phyloP scores from a whole-genome alignment of 2,888 invertebrate genomes.

The Reticulitermes lucifugus region DNA sequence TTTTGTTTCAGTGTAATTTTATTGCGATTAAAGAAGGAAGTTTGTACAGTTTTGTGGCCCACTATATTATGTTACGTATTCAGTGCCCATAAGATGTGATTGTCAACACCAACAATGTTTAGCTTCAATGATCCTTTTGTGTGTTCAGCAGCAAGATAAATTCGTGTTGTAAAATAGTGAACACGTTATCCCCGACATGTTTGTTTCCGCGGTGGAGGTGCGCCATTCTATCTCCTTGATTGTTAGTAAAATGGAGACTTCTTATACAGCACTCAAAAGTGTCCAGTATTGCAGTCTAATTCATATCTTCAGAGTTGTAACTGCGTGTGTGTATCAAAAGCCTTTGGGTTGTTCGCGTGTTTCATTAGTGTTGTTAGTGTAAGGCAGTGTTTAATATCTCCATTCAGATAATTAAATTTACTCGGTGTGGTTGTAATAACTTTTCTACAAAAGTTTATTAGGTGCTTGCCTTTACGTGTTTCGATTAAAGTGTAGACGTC shows the following conservation, averaged over 20 bases:
- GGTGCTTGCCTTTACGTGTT: background rate
- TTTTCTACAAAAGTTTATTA: background rate
- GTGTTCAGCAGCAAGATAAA: too few relatives aligned
- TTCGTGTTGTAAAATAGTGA: too few relatives aligned
- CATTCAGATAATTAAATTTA: background rate
- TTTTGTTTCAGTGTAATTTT: background rate
- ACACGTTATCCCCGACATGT: too few relatives aligned
- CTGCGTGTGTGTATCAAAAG: background rate
- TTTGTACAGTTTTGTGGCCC: background rate
- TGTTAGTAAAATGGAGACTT: background rate
- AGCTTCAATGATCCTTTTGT: too few relatives aligned
- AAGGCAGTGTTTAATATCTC: background rate
- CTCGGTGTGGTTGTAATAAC: background rate
- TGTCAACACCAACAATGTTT: background rate
- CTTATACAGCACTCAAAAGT: background rate
- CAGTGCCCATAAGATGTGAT: background rate
- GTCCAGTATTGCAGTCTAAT: background rate
- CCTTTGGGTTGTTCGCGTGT: background rate
- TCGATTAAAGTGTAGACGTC: background rate
- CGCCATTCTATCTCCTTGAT: too few relatives aligned
- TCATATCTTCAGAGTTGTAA: background rate
- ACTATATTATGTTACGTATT: background rate
- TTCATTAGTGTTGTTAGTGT: background rate
- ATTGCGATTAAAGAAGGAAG: background rate
- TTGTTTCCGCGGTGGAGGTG: too few relatives aligned